phyloP scores from a whole-genome alignment of 2,113 vertebrate species.

The Chroicocephalus ridibundus region DNA sequence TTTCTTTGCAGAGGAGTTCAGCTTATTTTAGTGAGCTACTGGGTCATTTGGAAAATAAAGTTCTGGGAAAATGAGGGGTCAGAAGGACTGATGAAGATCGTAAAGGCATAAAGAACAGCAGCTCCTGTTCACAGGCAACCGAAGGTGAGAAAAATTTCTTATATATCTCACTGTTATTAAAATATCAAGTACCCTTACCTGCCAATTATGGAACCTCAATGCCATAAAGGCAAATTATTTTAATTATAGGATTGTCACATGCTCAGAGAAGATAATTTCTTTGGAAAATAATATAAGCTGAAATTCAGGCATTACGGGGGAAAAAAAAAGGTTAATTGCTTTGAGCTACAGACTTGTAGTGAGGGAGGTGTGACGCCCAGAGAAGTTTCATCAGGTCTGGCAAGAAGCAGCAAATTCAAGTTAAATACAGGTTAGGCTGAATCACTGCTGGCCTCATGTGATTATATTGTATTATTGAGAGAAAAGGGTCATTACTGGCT shows the following conservation, averaged over 20 bases:
- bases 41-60: constrained; percentile 30
- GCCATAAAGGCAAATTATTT: constrained; percentile 31
- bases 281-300: constrained; percentile 25
- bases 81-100: constrained; percentile 10
- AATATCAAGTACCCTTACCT: constrained; percentile 10
- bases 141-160: constrained; percentile 12
- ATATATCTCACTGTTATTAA: constrained; percentile 2
- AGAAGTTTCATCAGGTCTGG: constrained; percentile 5
- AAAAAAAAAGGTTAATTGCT: background rate
- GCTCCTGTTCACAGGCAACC: background rate
- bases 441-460: background rate
- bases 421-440: constrained; percentile 11
- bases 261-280: background rate
- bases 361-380: background rate
- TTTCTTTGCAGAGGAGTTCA: background rate
- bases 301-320: background rate
- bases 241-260: constrained; percentile 37
- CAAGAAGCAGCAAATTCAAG: background rate
- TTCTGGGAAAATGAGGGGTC: constrained; percentile 22
- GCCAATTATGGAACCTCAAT: constrained; percentile 5
- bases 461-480: background rate
- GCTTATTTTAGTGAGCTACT: background rate
- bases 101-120: background rate
- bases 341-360: background rate
- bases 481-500: background rate